Evolutionary conservation across 2,113 vertebrate genomes (phyloP).

Genomic region (Cavia aperea): DNA sequence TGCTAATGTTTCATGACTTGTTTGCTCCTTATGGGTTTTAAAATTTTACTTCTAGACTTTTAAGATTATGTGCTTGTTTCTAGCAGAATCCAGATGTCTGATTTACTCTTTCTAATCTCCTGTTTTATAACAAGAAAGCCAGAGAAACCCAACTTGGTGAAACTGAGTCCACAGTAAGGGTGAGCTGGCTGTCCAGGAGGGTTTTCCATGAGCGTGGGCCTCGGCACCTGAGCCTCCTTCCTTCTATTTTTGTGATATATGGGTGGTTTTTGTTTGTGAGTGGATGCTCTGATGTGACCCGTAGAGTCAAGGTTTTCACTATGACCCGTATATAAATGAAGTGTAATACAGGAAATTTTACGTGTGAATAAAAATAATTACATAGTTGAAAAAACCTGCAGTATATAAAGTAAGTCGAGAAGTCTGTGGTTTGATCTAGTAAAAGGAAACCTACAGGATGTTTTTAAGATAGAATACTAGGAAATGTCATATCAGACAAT

Average conservation of each 20-base stretch:
- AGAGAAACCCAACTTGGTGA: conserved; percentile 11
- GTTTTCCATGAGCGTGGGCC: background rate
- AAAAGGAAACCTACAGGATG: background rate
- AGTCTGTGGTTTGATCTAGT: background rate
- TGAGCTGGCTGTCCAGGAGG: background rate
- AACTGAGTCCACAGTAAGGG: background rate
- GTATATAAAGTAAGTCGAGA: background rate
- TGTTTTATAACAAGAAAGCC: conserved; percentile 20
- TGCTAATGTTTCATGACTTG: conserved; percentile 7
- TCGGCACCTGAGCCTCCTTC: background rate
- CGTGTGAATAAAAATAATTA: background rate
- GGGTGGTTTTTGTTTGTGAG: background rate
- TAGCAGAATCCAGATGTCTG: conserved; percentile 11
- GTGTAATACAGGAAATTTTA: background rate
- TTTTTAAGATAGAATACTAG: background rate
- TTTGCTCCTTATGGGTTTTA: background rate
- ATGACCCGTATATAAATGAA: background rate
- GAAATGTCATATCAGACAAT: background rate
- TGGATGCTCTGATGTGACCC: background rate
- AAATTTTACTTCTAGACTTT: background rate
- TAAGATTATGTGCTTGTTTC: background rate
- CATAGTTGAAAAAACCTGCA: background rate
- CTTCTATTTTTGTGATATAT: background rate
- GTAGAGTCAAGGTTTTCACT: background rate
- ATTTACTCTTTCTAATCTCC: conserved; percentile 13